A percentile compares a stretch with the other conserved stretches of the same genome.
phyloP scores from a whole-genome alignment of 35 echinoderm and acorn worm genomes.

The Lytechinus pictus region DNA sequence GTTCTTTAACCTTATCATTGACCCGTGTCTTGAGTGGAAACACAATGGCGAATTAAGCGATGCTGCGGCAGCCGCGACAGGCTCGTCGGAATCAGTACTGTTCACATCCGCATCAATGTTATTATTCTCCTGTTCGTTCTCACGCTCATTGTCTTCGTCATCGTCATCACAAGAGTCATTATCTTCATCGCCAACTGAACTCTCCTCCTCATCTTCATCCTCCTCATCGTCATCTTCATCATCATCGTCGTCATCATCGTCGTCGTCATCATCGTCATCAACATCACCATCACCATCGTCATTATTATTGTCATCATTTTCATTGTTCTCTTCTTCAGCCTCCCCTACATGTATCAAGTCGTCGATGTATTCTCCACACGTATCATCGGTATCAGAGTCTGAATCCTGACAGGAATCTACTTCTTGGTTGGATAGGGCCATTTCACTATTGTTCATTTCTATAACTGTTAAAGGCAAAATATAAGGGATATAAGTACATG shows the following conservation, averaged over 20 bases:
- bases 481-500: too few relatives aligned
- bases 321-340: conserved; percentile 29
- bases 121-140: conserved; percentile 26
- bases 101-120: conserved; percentile 18
- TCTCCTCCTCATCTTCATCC: conserved; percentile 42
- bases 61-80: conserved; percentile 1
- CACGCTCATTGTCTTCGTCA: conserved; percentile 58
- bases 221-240: conserved; percentile 22
- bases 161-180: conserved; percentile 38
- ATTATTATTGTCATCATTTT: conserved; percentile 20
- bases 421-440: conserved; percentile 22
- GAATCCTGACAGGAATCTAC: conserved; percentile 56
- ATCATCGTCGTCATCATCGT: conserved; percentile 7
- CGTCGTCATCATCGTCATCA: conserved; percentile 46
- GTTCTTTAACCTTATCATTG: conserved; percentile 74
- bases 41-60: conserved; percentile 60
- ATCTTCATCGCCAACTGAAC: conserved; percentile 53
- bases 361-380: conserved; percentile 43
- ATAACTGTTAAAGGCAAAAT: neutral
- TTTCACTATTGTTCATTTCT: conserved; percentile 23
- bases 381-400: conserved; percentile 49
- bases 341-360: conserved; percentile 27
- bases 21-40: conserved; percentile 80
- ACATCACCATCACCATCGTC: conserved; percentile 45
- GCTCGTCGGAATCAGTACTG: conserved; percentile 23